Evolutionary conservation across 2,888 invertebrate genomes (phyloP).

Genomic region (Polydesmus complanatus): DNA sequence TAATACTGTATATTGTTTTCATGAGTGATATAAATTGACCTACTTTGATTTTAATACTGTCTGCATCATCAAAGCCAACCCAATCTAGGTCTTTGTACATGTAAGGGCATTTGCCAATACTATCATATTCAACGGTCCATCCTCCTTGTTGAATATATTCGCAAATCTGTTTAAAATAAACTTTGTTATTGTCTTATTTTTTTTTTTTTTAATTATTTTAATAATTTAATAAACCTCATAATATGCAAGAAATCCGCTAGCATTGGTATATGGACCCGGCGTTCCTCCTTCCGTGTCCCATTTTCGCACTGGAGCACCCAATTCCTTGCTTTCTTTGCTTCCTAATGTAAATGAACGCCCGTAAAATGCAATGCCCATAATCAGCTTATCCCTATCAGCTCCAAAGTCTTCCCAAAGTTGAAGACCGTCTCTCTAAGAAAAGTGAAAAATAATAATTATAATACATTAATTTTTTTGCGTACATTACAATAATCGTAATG

Average conservation of each 20-base stretch:
- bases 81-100: slow-evolving; percentile 71
- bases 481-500: neutral
- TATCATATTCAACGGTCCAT: slow-evolving; percentile 76
- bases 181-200: neutral
- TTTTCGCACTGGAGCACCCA: slow-evolving; percentile 77
- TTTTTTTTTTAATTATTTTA: too few relatives aligned
- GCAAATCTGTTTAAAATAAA: slow-evolving; percentile 48
- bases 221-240: slow-evolving; percentile 25
- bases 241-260: slow-evolving; percentile 57
- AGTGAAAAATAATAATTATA: slow-evolving; percentile 24
- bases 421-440: slow-evolving; percentile 62
- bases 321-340: slow-evolving; percentile 60
- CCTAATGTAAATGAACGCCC: slow-evolving; percentile 72
- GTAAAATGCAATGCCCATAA: slow-evolving; percentile 80
- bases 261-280: slow-evolving; percentile 72
- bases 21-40: too few relatives aligned
- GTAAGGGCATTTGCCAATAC: slow-evolving; percentile 66
- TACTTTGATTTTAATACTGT: slow-evolving; percentile 62
- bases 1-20: too few relatives aligned
- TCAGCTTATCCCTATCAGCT: slow-evolving; percentile 69
- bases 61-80: slow-evolving; percentile 75
- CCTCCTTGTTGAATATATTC: slow-evolving; percentile 49
- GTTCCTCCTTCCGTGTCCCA: slow-evolving; percentile 68
- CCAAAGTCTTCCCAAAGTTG: slow-evolving; percentile 78
- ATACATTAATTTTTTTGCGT: too few relatives aligned